A percentile compares a stretch with the other conserved stretches of the same genome.
Conservation (phyloP, 2,888 invertebrate species). For the Teleogryllus oceanicus region DNA sequence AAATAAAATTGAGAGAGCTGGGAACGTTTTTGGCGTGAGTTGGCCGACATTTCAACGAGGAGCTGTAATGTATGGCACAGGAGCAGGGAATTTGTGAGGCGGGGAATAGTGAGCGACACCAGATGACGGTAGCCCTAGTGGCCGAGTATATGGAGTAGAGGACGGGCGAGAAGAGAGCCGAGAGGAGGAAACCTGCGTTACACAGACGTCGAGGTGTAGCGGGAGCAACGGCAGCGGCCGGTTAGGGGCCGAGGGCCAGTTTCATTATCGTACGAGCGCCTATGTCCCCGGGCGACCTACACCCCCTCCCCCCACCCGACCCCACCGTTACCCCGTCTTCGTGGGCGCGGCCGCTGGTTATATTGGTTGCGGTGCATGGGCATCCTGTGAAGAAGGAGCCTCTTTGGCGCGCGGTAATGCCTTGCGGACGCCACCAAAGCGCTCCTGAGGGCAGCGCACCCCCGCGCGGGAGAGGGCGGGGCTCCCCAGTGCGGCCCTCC, state of each 20-base stretch:
- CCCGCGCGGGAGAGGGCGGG: no score
- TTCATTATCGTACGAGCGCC: not conserved
- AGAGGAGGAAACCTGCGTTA: no score
- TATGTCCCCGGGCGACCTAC: not conserved
- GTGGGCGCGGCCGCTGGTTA: not conserved
- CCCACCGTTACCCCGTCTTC: not conserved
- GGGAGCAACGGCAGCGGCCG: not conserved
- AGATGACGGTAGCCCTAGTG: no score
- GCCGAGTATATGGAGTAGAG: no score
- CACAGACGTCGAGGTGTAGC: not conserved
- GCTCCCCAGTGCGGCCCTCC: no score
- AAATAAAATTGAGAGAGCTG: no score
- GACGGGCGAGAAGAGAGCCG: no score
- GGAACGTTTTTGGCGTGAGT: no score
- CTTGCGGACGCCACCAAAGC: not conserved
- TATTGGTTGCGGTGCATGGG: slow-evolving; percentile 8
- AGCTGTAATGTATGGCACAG: no score
- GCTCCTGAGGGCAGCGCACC: not conserved
- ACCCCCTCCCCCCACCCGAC: not conserved
- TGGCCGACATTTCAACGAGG: no score
- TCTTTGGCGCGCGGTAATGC: not conserved
- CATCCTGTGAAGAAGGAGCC: not conserved
- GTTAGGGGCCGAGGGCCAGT: not conserved
- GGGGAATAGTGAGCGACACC: no score
- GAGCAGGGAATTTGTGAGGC: no score